Evolutionary conservation across 2,113 vertebrate genomes (phyloP).

Genomic region (Hippopotamus amphibius): DNA sequence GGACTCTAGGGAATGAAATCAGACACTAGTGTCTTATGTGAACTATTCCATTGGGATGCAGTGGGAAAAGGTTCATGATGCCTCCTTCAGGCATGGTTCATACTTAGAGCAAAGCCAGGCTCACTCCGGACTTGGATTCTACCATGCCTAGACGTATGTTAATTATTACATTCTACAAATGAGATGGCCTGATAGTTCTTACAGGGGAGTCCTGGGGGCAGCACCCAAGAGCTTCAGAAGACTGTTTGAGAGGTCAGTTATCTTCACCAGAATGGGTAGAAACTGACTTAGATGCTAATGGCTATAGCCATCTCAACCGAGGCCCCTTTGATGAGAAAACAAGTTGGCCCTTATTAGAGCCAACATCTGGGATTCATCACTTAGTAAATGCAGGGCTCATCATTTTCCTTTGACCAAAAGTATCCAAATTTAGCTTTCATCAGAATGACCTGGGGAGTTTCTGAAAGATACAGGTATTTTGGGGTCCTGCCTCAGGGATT

Average conservation of each 20-base stretch:
- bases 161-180: neutral
- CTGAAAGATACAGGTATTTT: neutral
- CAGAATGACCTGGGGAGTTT: neutral
- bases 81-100: neutral
- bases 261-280: neutral
- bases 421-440: neutral
- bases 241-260: neutral
- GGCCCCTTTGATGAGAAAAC: neutral
- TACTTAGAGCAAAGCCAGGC: neutral
- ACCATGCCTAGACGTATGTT: neutral
- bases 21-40: neutral
- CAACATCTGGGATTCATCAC: neutral
- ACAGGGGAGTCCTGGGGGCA: neutral
- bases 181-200: neutral
- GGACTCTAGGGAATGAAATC: neutral
- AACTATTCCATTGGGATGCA: neutral
- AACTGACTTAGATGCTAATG: neutral
- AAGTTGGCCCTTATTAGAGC: neutral
- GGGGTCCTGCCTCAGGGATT: neutral
- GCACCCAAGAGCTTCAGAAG: neutral
- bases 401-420: constrained; percentile 5
- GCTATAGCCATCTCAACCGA: neutral
- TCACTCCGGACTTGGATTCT: neutral
- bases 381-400: neutral
- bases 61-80: fast-evolving